Percentiles rank a stretch among this genome's conserved stretches.
These are phyloP conservation scores for Stenopsyche tienmushanensis DNA, from an alignment of 1,140 invertebrate genomes.

Conservation along the genomic window DNA sequence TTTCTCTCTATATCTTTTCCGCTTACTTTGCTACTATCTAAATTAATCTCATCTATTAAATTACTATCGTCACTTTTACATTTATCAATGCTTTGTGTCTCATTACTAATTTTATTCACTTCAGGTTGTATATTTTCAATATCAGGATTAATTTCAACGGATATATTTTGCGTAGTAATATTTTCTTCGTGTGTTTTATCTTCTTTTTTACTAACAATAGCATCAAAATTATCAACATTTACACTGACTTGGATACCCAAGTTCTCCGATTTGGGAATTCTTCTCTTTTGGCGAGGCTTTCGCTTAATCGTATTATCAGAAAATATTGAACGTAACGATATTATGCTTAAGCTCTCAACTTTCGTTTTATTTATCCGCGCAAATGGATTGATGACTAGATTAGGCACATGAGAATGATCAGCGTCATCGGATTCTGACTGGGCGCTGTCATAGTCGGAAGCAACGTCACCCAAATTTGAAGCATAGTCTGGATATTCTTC, in stretches of 20 bases:
- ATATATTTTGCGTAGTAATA: background rate
- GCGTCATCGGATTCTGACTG: slow-evolving; percentile 7
- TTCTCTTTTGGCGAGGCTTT: slow-evolving; percentile 24
- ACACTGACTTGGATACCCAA: background rate
- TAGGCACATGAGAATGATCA: slow-evolving; percentile 12
- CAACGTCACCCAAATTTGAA: slow-evolving; percentile 22
- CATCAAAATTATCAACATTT: background rate
- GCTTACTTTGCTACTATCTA: background rate
- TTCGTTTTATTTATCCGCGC: slow-evolving; percentile 31
- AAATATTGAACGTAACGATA: slow-evolving; percentile 36
- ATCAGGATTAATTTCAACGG: background rate
- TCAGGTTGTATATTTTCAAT: background rate
- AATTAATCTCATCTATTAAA: background rate
- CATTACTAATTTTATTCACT: background rate
- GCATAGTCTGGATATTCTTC: slow-evolving; percentile 30
- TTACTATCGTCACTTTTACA: background rate
- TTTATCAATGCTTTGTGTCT: background rate
- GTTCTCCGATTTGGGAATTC: slow-evolving; percentile 5
- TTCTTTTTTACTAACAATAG: background rate
- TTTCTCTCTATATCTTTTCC: background rate
- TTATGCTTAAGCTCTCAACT: slow-evolving; percentile 32
- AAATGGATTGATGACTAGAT: slow-evolving; percentile 36
- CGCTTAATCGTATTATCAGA: slow-evolving; percentile 33
- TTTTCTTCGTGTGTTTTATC: background rate
- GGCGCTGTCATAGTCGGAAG: slow-evolving; percentile 27